These are phyloP conservation scores for Tachyglossus aculeatus DNA, from an alignment of 2,797 vertebrate genomes.

Conservation along the genomic window DNA sequence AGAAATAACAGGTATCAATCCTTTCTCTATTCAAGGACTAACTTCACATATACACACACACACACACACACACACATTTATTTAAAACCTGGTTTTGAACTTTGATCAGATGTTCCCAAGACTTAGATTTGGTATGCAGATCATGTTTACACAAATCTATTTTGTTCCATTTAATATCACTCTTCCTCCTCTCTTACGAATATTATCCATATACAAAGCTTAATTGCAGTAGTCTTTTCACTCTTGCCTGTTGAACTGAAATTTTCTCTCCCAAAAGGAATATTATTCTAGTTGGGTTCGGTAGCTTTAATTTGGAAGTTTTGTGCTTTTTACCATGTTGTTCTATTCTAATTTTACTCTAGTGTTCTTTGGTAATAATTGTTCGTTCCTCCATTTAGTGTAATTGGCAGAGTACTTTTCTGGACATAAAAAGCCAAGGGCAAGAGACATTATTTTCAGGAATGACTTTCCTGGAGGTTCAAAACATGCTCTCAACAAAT, in stretches of 20 bases:
- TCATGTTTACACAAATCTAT: too few relatives aligned
- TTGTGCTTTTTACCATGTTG: background rate
- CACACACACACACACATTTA: too few relatives aligned
- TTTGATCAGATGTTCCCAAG: too few relatives aligned
- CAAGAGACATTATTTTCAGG: background rate
- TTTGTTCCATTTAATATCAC: too few relatives aligned
- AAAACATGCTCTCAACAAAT: conserved; percentile 10
- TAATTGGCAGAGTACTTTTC: background rate
- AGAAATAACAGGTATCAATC: conserved; percentile 53
- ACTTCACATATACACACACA: too few relatives aligned
- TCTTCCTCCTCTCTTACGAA: too few relatives aligned
- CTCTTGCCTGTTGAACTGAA: background rate
- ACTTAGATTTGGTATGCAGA: too few relatives aligned
- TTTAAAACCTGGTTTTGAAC: too few relatives aligned
- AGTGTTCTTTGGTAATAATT: background rate
- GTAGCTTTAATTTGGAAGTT: background rate
- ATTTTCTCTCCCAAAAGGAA: background rate
- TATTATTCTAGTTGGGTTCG: background rate
- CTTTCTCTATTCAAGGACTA: conserved; percentile 70
- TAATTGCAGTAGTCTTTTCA: background rate
- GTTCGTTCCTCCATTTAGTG: background rate
- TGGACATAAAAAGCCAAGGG: background rate
- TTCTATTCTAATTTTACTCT: background rate
- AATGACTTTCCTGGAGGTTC: background rate
- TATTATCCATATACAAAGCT: too few relatives aligned